Conservation (phyloP, 1,140 invertebrate genomes). For the Octopus sinensis region DNA sequence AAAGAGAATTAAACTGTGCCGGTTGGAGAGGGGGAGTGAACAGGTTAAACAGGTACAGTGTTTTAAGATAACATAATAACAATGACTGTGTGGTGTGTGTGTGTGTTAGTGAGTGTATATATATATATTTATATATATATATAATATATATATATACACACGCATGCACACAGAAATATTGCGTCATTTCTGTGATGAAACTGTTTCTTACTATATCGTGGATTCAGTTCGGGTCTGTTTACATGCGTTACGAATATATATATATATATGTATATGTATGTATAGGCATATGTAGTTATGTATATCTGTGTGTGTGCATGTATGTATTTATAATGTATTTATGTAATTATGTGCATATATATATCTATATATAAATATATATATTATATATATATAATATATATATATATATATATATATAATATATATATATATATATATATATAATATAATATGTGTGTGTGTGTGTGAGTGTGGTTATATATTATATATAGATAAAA, state of each 20-base stretch:
- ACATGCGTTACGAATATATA: not conserved
- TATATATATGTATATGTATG: not conserved
- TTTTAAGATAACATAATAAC: no score
- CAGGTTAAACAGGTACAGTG: no score
- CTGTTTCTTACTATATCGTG: not conserved
- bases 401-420: no score
- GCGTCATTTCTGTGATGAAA: not conserved
- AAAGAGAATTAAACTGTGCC: not conserved
- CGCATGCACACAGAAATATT: not conserved
- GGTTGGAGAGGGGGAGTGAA: not conserved
- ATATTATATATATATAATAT: no score
- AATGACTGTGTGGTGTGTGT: no score
- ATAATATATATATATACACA: not conserved
- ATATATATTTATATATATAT: not conserved
- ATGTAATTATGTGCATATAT: not conserved
- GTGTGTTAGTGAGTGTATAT: no score
- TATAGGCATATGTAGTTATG: not conserved
- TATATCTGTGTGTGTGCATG: not conserved
- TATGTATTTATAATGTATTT: not conserved
- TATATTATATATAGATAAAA: no score
- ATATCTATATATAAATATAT: no score
- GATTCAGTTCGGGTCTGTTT: not conserved
- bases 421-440: no score
- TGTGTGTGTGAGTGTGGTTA: no score
- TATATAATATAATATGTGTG: no score